Conservation (phyloP, 2,888 invertebrate species). For the Cryptocephalus moraei region DNA sequence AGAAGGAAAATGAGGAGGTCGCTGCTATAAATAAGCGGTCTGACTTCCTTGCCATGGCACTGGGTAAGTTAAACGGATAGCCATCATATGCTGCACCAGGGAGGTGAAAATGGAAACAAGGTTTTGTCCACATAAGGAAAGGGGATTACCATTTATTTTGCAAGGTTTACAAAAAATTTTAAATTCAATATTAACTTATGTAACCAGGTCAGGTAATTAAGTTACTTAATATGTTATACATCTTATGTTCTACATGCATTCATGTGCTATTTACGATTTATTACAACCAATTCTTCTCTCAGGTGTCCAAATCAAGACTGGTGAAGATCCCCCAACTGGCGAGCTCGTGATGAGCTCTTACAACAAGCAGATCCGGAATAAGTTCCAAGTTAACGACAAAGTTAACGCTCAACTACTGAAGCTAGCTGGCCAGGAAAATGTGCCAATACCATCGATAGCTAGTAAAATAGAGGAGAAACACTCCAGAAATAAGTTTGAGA, state of each 20-base stretch:
- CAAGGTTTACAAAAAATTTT: no score
- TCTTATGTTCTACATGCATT: neutral
- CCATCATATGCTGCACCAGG: no score
- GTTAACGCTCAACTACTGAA: conserved; percentile 18
- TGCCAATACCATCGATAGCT: conserved; percentile 9
- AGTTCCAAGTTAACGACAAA: conserved; percentile 4
- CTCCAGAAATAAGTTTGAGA: conserved; percentile 32
- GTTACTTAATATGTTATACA: no score
- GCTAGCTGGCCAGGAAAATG: conserved; percentile 16
- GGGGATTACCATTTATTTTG: no score
- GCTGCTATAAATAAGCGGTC: conserved; percentile 29
- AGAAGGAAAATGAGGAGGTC: conserved; percentile 12
- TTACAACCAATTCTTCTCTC: neutral
- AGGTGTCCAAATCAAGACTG: conserved; percentile 38
- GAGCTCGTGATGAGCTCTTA: conserved; percentile 31
- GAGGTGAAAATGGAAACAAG: no score
- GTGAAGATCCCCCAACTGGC: conserved; percentile 31
- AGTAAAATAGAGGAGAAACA: conserved; percentile 19
- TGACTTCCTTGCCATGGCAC: conserved; percentile 46
- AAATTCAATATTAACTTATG: no score
- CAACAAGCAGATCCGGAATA: conserved; percentile 22
- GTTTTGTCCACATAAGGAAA: no score
- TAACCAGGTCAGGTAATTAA: no score
- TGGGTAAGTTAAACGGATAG: conserved; percentile 19
- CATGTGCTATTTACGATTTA: neutral